phyloP scores from a whole-genome alignment of 2,797 vertebrate species.

The Mastacembelus armatus region DNA sequence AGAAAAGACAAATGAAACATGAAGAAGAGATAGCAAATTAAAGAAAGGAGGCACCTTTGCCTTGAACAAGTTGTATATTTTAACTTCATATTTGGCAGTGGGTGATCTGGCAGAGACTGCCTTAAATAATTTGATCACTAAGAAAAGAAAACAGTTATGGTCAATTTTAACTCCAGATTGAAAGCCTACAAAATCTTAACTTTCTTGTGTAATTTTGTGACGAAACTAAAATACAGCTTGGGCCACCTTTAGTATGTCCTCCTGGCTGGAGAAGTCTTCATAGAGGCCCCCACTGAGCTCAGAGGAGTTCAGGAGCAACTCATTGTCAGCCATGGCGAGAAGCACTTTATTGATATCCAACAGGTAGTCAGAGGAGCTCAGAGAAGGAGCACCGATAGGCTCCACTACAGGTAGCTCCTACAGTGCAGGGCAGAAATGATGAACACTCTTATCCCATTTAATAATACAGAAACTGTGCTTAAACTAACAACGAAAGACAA shows the following conservation, averaged over 20 bases:
- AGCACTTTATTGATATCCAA: slow-evolving; percentile 94
- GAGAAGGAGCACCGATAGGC: slow-evolving; percentile 36
- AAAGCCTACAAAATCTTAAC: neutral
- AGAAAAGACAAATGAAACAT: slow-evolving; percentile 25
- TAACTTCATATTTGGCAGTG: neutral
- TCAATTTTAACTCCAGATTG: neutral
- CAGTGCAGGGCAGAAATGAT: slow-evolving; percentile 1
- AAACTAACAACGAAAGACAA: neutral
- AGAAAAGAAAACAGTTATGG: too few relatives aligned
- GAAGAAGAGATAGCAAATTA: neutral
- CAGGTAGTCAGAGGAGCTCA: slow-evolving; percentile 88
- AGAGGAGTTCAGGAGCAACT: slow-evolving; percentile 90
- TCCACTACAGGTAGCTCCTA: slow-evolving; percentile 64
- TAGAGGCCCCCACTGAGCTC: slow-evolving; percentile 89
- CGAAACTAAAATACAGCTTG: too few relatives aligned
- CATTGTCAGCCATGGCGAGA: slow-evolving; percentile 89
- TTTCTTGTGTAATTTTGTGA: neutral
- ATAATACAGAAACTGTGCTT: neutral
- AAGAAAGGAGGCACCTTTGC: too few relatives aligned
- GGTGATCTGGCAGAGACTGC: too few relatives aligned
- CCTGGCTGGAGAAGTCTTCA: slow-evolving; percentile 92
- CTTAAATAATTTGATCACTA: too few relatives aligned
- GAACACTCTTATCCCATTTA: neutral
- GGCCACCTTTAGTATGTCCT: slow-evolving; percentile 93
- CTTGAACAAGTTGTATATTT: neutral